phyloP scores from a whole-genome alignment of 2,888 invertebrate genomes.

The Ormyrus labotus region DNA sequence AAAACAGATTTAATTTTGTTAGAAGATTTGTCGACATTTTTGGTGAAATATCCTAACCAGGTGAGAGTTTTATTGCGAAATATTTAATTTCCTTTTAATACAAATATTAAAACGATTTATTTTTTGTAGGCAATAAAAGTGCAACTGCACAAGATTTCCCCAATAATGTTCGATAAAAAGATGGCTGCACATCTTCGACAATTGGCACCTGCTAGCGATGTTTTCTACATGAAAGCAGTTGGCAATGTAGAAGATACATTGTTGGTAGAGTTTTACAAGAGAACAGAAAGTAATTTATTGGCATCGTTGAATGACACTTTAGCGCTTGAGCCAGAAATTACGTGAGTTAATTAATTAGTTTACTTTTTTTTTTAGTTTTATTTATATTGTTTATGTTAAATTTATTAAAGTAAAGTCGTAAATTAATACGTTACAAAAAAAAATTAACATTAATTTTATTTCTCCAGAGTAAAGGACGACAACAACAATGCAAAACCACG shows the following conservation, averaged over 20 bases:
- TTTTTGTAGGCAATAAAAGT: conserved; percentile 78
- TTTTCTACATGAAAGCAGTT: conserved; percentile 78
- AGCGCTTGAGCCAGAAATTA: conserved; percentile 79
- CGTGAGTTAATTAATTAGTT: conserved; percentile 59
- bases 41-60: conserved; percentile 75
- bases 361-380: conserved; percentile 34
- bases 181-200: conserved; percentile 71
- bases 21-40: conserved; percentile 72
- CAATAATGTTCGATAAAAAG: conserved; percentile 73
- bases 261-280: conserved; percentile 83
- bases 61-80: conserved; percentile 76
- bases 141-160: conserved; percentile 79
- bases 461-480: conserved; percentile 62
- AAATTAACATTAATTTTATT: not conserved
- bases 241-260: conserved; percentile 66
- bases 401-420: not conserved
- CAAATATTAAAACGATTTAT: not conserved
- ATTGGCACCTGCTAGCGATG: conserved; percentile 78
- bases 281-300: conserved; percentile 78
- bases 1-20: conserved; percentile 74
- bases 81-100: not conserved
- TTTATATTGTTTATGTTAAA: not conserved
- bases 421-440: not conserved
- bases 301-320: conserved; percentile 85
- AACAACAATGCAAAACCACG: conserved; percentile 64